Evolutionary conservation across 1,140 invertebrate species (phyloP).

Genomic region (Drosophila teissieri): DNA sequence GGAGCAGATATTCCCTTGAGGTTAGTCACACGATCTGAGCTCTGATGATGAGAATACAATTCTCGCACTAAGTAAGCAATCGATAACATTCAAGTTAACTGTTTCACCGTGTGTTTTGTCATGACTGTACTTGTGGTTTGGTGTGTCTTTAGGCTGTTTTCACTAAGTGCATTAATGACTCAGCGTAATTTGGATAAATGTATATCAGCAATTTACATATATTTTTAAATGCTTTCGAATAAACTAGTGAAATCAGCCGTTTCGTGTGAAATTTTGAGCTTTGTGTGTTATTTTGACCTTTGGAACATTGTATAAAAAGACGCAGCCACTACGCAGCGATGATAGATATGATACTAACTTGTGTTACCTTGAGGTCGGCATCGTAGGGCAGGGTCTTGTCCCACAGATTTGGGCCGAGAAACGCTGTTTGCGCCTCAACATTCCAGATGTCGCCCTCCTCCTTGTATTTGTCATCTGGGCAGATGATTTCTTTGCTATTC

Average conservation of each 20-base stretch:
- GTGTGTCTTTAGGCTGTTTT: constrained; percentile 7
- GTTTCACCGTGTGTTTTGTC: constrained; percentile 29
- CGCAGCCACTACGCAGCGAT: constrained; percentile 85
- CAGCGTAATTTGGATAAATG: no score
- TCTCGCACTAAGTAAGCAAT: constrained; percentile 75
- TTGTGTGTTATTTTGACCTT: constrained; percentile 30
- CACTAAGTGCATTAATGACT: neutral
- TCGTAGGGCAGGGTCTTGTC: constrained; percentile 95
- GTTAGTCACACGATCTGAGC: constrained; percentile 49
- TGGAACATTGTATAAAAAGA: constrained; percentile 38
- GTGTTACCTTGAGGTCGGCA: constrained; percentile 96
- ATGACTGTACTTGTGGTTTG: constrained; percentile 41
- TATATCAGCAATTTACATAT: neutral
- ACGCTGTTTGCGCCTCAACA: constrained; percentile 95
- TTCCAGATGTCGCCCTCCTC: constrained; percentile 94
- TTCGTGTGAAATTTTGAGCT: constrained; percentile 19
- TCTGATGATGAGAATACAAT: constrained; percentile 73
- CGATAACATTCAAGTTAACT: constrained; percentile 58
- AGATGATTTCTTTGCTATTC: constrained; percentile 86
- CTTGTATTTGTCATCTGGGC: constrained; percentile 91
- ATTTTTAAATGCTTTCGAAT: neutral
- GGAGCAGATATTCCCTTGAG: constrained; percentile 9
- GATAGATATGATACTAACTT: constrained; percentile 86
- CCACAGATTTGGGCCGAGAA: constrained; percentile 97
- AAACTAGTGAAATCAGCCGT: neutral